Base-by-base conservation (phyloP, 2,797 vertebrate species). In the Dallia pectoralis region DNA sequence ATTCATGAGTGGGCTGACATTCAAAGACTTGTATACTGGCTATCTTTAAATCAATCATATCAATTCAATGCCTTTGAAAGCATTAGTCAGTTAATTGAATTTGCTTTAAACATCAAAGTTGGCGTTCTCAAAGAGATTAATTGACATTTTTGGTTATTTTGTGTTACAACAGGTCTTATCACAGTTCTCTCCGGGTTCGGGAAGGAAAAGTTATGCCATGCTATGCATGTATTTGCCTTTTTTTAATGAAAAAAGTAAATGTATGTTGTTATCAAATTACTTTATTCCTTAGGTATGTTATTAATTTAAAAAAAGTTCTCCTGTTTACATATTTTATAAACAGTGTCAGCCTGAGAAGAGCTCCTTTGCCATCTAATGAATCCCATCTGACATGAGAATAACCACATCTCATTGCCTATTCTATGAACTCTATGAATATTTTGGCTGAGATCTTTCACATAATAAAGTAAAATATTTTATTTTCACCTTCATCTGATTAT, bases 321-420 rank as follows among this genome's bases (percentile, higher is more conserved):
- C 3, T 29, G 25, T 59, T 81, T 84, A 63, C 82, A 82, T 74
- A 77, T 82, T 84, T 84, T 70, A 82, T 70, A 22, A 51, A 48
- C 48, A 69, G 73, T 81, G 22, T 59, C 47, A 65, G 67, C 53
- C 22, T 40, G 56, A 74, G 70, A 14, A 69, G 71, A 65, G 72
- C 76, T 72, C 44, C 8, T 64, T 5, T 9, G 49, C 49, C 29
- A 29, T 82, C 65, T 79, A 81, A 86, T 85, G 15, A 77, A 89
- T 87, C 87, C 84, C 78, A 79, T 87, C 76, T 80, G 84, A 80
- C 81, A 88, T 87, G 86, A 75, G 87, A 87, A 88, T 82, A 68
- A 78, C 61, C 67, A 75, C 67, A 74, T 84, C 73, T 83, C 76
- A 81, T 85, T 83, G 84, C 83, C 76, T 80, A 74, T 65, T 77